Evolutionary conservation across 2,797 vertebrate species (phyloP).

Genomic region (Gorsachius magnificus): DNA sequence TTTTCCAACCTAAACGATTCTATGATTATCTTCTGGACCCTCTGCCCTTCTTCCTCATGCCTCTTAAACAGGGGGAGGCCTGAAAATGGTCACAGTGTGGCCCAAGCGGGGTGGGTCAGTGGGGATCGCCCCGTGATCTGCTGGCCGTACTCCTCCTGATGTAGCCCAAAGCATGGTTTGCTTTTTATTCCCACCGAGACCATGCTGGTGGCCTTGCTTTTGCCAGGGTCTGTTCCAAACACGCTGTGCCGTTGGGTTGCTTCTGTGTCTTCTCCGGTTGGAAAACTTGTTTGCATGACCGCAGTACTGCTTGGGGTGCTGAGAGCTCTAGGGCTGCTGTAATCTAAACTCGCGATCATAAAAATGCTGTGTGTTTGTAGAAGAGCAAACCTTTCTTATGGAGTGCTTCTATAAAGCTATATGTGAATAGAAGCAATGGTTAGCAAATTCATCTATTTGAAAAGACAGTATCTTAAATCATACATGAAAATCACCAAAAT

Average conservation of each 20-base stretch:
- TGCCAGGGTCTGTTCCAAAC: not conserved
- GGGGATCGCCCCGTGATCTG: rapidly evolving
- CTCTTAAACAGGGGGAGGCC: not conserved
- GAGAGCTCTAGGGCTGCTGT: not conserved
- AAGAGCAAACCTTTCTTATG: not conserved
- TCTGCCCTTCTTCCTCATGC: not conserved
- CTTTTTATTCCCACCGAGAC: not conserved
- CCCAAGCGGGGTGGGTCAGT: not conserved
- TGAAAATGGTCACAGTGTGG: not conserved
- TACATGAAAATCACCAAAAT: not conserved
- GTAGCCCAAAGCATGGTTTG: not conserved
- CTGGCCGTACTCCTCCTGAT: not conserved
- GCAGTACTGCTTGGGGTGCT: not conserved
- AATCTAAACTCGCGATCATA: not conserved
- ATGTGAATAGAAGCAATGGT: not conserved
- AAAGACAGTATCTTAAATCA: not conserved
- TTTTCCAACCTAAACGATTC: no score
- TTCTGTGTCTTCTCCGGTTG: not conserved
- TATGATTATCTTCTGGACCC: not conserved
- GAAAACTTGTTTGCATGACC: not conserved
- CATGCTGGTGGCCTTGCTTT: not conserved
- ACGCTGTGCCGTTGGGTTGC: rapidly evolving
- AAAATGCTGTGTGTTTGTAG: not conserved
- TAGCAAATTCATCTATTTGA: not conserved
- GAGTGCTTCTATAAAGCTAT: not conserved